Base-by-base conservation (phyloP, 1,140 invertebrate species). In the Nomia melanderi region DNA sequence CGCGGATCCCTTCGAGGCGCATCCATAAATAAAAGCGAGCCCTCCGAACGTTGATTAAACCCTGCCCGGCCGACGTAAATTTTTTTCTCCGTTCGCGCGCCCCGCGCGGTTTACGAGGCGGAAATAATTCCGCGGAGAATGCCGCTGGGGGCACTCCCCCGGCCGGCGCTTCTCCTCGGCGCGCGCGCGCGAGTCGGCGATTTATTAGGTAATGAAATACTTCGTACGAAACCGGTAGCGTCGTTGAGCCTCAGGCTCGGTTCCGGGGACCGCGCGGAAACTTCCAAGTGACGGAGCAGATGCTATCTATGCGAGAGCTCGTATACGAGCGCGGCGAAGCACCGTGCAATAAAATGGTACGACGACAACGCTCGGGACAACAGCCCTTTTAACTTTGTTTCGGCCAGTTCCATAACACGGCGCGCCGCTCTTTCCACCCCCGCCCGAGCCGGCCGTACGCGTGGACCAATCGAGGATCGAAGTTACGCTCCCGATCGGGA, bases 281-380 rank as follows among this genome's bases (percentile, higher is more conserved):
- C 78, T 84, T 81, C 44, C 59, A 50, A 76, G 33, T n/a, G 71
- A 47, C 50, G 69, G 64, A 63, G 66, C 77, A 75, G 77, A 66
- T 76, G 71, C 70, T 81, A 70, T 67, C 62, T 70, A 62, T 69
- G 66, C 64, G 17, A 14, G 53, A 66, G 72, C 53, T 66, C 70
- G 72, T 67, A 83, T 82, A 78, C 81, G 82, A 79, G 39, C 80
- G 81, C n/a, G 6, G 12, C 8, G 44, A 83, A 84, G 82, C 74
- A 79, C 81, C 66, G 65, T 75, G 70, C 82, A 84, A 85, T 85
- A 85, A 85, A 85, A 85, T 77, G 41, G 41, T 71, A 78, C 82
- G 78, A 72, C 63, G 77, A 59, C 60, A 53, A 8, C 27, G 4
- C 27, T 9, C 31, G 50, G 47, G 57, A 77, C 83, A 73, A 77